Conservation (phyloP, 2,888 invertebrate genomes). For the Lomographa bimaculata region DNA sequence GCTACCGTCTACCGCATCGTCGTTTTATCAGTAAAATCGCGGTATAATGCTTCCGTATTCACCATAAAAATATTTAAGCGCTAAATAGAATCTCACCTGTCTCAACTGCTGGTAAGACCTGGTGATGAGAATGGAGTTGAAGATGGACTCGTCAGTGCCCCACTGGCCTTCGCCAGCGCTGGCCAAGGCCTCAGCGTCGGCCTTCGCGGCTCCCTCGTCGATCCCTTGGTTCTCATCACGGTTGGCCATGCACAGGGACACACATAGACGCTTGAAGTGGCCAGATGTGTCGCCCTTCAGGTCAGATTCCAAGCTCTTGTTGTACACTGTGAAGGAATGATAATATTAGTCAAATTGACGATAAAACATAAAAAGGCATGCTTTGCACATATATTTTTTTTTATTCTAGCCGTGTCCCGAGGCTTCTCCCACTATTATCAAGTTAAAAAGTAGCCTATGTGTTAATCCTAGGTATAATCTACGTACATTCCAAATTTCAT, state of each 20-base stretch:
- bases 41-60: too few species aligned
- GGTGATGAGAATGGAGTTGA: constrained; percentile 93
- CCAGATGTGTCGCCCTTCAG: constrained; percentile 97
- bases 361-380: too few species aligned
- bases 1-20: too few species aligned
- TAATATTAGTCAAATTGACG: background rate
- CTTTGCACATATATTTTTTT: too few species aligned
- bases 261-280: constrained; percentile 95
- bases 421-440: too few species aligned
- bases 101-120: constrained; percentile 95
- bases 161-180: constrained; percentile 92
- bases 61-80: too few species aligned
- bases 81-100: too few species aligned
- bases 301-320: constrained; percentile 91
- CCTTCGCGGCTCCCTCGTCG: constrained; percentile 90
- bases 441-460: too few species aligned
- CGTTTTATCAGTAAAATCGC: too few species aligned
- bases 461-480: too few species aligned
- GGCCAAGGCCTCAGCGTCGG: constrained; percentile 92
- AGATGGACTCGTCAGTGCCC: constrained; percentile 96
- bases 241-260: constrained; percentile 94
- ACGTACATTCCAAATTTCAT: too few species aligned
- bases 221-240: constrained; percentile 95
- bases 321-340: constrained; percentile 86
- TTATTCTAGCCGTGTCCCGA: too few species aligned